A percentile compares a stretch with the other conserved stretches of the same genome.
These are phyloP conservation scores for Patella ulyssiponensis DNA, from an alignment of 2,888 invertebrate species.

Conservation along the genomic window DNA sequence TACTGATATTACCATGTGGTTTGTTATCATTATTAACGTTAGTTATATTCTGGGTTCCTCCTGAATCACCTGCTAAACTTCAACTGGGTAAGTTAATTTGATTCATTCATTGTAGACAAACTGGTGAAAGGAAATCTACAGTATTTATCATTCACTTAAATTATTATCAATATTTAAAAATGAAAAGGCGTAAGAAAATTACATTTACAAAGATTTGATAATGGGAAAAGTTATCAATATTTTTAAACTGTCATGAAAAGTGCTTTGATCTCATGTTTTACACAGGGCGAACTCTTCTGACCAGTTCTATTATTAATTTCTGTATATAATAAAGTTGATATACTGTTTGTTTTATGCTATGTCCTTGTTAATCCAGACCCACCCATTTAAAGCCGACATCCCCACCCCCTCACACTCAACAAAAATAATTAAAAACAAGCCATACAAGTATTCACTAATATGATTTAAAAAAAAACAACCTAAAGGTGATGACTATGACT, in stretches of 20 bases:
- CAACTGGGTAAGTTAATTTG: constrained; percentile 64
- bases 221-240: background rate
- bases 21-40: constrained; percentile 68
- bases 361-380: no score
- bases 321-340: no score
- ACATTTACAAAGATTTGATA: background rate
- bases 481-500: no score
- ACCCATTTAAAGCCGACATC: no score
- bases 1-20: constrained; percentile 69
- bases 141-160: background rate
- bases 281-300: no score
- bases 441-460: no score
- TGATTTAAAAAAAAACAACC: no score
- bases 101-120: background rate
- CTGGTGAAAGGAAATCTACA: background rate
- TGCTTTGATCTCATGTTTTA: no score
- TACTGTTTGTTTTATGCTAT: no score
- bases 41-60: constrained; percentile 72
- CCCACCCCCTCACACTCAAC: no score
- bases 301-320: no score
- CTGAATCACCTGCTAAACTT: constrained; percentile 71
- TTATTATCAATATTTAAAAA: background rate
- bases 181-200: background rate
- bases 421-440: no score
- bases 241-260: background rate